Percentiles rank a stretch among this genome's conserved stretches.
phyloP scores from a whole-genome alignment of 2,888 invertebrate species.

The Nycteola revayana region DNA sequence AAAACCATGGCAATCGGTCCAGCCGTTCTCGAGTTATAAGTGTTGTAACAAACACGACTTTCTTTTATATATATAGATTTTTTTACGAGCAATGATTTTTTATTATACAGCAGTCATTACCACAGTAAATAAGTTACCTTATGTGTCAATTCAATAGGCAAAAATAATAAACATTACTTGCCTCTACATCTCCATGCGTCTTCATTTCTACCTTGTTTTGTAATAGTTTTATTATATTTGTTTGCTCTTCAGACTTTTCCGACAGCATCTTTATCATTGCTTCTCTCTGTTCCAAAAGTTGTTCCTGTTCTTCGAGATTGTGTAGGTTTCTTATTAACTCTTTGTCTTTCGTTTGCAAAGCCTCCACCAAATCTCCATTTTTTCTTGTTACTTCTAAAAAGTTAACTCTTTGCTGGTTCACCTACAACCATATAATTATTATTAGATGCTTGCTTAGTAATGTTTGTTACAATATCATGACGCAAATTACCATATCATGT shows the following conservation, averaged over 20 bases:
- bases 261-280: slow-evolving; percentile 51
- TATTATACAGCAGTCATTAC: too few species aligned
- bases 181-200: slow-evolving; percentile 52
- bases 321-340: slow-evolving; percentile 44
- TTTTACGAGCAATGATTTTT: too few species aligned
- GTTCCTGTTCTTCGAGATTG: slow-evolving; percentile 42
- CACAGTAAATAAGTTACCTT: too few species aligned
- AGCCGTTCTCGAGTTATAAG: too few species aligned
- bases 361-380: slow-evolving; percentile 50
- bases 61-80: too few species aligned
- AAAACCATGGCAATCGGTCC: too few species aligned
- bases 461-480: too few species aligned
- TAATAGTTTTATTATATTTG: slow-evolving; percentile 57
- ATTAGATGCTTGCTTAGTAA: too few species aligned
- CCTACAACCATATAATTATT: too few species aligned
- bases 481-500: slow-evolving; percentile 54
- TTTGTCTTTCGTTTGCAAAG: slow-evolving; percentile 50
- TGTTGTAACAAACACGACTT: too few species aligned
- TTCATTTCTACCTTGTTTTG: slow-evolving; percentile 58
- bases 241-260: slow-evolving; percentile 63
- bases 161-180: slow-evolving; percentile 31
- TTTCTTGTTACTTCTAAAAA: slow-evolving; percentile 46
- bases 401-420: slow-evolving; percentile 53
- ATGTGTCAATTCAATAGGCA: too few species aligned
- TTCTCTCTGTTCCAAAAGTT: slow-evolving; percentile 48